Base-by-base conservation (phyloP, 2,888 invertebrate species). In the Drosophila suboccidentalis region DNA sequence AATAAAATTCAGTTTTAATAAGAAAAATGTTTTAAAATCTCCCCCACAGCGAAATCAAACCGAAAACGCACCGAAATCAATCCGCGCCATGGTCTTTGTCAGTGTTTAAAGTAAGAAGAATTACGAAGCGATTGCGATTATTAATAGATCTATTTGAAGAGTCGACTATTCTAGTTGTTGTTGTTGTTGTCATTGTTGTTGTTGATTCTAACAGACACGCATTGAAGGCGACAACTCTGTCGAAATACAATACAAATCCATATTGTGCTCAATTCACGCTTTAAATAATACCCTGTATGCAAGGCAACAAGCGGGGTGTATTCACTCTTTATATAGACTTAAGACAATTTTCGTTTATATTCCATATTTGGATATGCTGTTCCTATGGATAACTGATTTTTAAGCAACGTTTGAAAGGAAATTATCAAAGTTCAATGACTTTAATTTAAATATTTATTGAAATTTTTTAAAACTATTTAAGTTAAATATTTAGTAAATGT, bases 101-200 rank as follows among this genome's bases (percentile, higher is more conserved):
- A 39, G 58, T 54, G 62, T 65, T 74, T 39, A 26, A 49, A 68
- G 38, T 54, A 49, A 43, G 19, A 43, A 22, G 26, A 13, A 15
- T 26, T 39, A 46, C 32, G 36, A 50, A 22, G 6, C 17, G 39
- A 15, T 29, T 46, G 50, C 13, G 58, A 51, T 67, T 75, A 75
- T 75, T 57, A 77, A 77, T 75, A 75, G 75, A 68, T 60, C 29
- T 53, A 61, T 68, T 39, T 57, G 47, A 39, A n/a, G 29, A 15
- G 19, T 46, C 22, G 22, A 26, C 36, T 26, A 38, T 47, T 38
- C 47, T 38, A 15, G 6, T 36, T 51, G 6, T 29, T 15, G 9
- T 17, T 39, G 32, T 36, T 13, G 19, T 36, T 59, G 9, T 29
- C 15, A 9, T 29, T 10, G 4, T 29, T 34, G 26, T 15, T 36